Evolutionary conservation across 1,140 invertebrate genomes (phyloP).

Genomic region (Mactra quadrangularis): DNA sequence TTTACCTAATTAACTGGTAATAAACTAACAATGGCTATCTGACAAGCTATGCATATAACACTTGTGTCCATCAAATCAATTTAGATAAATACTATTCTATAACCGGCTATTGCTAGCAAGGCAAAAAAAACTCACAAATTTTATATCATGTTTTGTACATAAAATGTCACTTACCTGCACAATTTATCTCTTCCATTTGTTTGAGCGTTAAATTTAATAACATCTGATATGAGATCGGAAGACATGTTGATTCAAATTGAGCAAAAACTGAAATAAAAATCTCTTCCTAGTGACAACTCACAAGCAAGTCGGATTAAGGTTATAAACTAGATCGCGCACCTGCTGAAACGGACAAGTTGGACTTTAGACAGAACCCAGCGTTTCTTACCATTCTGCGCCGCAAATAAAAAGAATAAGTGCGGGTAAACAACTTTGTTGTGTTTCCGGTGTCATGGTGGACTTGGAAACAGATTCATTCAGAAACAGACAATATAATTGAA

Average conservation of each 20-base stretch:
- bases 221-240: conserved; percentile 67
- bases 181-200: conserved; percentile 79
- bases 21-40: too few relatives aligned
- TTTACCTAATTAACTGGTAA: too few relatives aligned
- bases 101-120: too few relatives aligned
- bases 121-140: too few relatives aligned
- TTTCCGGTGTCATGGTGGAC: conserved; percentile 71
- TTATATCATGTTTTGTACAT: too few relatives aligned
- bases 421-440: conserved; percentile 63
- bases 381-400: too few relatives aligned
- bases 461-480: conserved; percentile 61
- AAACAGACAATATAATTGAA: background rate
- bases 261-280: background rate
- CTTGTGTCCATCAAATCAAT: too few relatives aligned
- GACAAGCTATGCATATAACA: too few relatives aligned
- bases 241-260: conserved; percentile 53
- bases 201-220: conserved; percentile 76
- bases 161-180: conserved; percentile 76
- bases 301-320: conserved; percentile 10
- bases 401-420: too few relatives aligned
- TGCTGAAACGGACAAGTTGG: background rate
- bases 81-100: too few relatives aligned
- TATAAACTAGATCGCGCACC: conserved; percentile 54
- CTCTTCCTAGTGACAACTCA: background rate
- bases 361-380: too few relatives aligned